Conservation (phyloP, 2,888 invertebrate species). For the Parelbella ahira region DNA sequence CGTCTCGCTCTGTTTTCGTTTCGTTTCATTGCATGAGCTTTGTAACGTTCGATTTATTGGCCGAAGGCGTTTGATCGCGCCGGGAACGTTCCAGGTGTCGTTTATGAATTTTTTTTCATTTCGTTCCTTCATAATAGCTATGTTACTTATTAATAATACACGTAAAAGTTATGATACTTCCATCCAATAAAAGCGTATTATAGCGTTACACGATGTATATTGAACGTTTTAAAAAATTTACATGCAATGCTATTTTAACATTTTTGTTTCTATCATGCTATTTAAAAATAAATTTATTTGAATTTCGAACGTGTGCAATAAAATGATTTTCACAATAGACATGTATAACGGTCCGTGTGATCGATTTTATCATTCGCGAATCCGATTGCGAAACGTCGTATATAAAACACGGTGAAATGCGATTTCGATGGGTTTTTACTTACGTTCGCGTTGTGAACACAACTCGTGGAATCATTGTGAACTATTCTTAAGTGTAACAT, state of each 20-base stretch:
- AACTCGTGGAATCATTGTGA: conserved; percentile 52
- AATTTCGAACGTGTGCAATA: conserved; percentile 14
- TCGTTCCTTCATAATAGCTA: too few species aligned
- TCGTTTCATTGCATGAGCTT: too few species aligned
- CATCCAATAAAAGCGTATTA: conserved; percentile 12
- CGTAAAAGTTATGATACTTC: conserved; percentile 2
- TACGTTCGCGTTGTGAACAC: conserved; percentile 26
- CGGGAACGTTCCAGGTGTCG: too few species aligned
- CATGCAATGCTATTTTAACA: too few species aligned
- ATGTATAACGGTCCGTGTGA: too few species aligned
- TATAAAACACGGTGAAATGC: conserved; percentile 30
- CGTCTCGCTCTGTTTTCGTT: too few species aligned
- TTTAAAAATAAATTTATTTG: not conserved
- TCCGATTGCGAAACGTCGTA: conserved; percentile 27
- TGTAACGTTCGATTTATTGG: too few species aligned
- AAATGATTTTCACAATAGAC: too few species aligned
- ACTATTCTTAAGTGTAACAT: conserved; percentile 71
- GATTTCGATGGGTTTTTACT: conserved; percentile 25
- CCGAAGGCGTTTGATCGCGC: too few species aligned
- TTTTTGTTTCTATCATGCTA: too few species aligned
- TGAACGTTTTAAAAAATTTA: conserved; percentile 3
- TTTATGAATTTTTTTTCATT: too few species aligned
- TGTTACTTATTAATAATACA: not conserved
- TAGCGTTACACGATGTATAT: conserved; percentile 9
- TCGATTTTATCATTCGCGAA: conserved; percentile 1